Conservation (phyloP, 2,888 invertebrate genomes). For the Harpalus rubripes region DNA sequence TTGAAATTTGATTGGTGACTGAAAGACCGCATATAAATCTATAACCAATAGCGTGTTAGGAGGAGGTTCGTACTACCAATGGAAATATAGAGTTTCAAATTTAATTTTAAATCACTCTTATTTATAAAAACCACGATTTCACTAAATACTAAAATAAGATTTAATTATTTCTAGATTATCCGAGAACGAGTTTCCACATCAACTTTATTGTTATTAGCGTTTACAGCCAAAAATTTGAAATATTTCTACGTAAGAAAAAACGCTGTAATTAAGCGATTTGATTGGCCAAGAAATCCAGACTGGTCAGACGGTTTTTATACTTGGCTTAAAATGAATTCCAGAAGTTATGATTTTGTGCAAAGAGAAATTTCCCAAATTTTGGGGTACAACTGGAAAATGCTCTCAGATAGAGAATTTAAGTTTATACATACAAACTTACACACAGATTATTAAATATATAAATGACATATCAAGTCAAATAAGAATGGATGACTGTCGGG, state of each 20-base stretch:
- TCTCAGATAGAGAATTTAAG: constrained; percentile 83
- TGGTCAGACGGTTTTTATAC: constrained; percentile 84
- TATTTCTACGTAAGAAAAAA: constrained; percentile 84
- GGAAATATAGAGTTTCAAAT: no score
- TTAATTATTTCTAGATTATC: constrained; percentile 79
- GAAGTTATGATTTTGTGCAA: constrained; percentile 83
- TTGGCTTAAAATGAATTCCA: constrained; percentile 83
- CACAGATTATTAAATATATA: constrained; percentile 15
- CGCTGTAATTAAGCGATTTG: constrained; percentile 84
- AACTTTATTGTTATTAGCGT: constrained; percentile 85
- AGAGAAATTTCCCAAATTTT: constrained; percentile 85
- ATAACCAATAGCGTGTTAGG: no score
- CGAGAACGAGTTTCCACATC: constrained; percentile 89
- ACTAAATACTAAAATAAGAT: no score
- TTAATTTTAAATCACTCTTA: no score
- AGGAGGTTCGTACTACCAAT: no score
- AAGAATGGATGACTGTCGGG: no score
- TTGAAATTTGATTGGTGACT: no score
- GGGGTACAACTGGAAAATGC: constrained; percentile 84
- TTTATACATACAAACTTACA: constrained; percentile 76
- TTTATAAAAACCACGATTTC: no score
- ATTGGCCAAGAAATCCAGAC: constrained; percentile 84
- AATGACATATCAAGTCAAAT: no score
- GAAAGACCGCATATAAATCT: no score
- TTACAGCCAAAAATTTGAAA: constrained; percentile 82